Evolutionary conservation across 2,113 vertebrate genomes (phyloP).

Genomic region (Oceanodroma tethys): DNA sequence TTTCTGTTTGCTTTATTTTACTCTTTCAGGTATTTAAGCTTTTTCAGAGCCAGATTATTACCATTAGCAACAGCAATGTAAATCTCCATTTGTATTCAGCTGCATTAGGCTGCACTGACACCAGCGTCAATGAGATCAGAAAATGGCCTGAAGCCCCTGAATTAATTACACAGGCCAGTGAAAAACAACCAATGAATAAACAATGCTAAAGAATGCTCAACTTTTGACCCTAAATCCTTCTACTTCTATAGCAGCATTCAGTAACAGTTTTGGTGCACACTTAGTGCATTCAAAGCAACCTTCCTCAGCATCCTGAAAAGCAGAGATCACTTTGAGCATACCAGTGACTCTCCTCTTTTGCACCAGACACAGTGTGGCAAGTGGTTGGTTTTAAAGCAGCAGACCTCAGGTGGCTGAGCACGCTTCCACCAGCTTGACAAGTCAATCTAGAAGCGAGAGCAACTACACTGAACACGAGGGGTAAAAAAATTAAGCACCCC

Average conservation of each 20-base stretch:
- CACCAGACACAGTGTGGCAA: not conserved
- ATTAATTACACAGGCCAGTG: slow-evolving; percentile 49
- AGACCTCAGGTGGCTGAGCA: slow-evolving; percentile 15
- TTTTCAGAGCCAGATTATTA: slow-evolving; percentile 29
- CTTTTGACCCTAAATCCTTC: slow-evolving; percentile 46
- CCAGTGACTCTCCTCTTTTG: not conserved
- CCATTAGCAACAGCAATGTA: slow-evolving; percentile 2
- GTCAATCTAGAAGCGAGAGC: not conserved
- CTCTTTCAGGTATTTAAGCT: slow-evolving; percentile 5
- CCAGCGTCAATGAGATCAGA: slow-evolving; percentile 60
- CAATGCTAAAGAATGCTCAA: slow-evolving; percentile 45
- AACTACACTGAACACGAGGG: not conserved
- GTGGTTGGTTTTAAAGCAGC: not conserved
- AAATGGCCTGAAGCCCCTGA: slow-evolving; percentile 48
- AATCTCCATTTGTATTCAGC: slow-evolving; percentile 37
- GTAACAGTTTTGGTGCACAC: slow-evolving; percentile 23
- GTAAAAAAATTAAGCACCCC: not conserved
- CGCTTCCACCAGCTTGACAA: slow-evolving; percentile 10
- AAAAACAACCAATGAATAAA: slow-evolving; percentile 17
- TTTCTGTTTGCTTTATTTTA: slow-evolving; percentile 23
- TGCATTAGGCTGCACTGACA: not conserved
- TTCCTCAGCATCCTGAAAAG: slow-evolving; percentile 45
- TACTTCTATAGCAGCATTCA: slow-evolving; percentile 15
- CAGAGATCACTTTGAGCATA: not conserved
- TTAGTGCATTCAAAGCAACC: slow-evolving; percentile 34